These are phyloP conservation scores for Oreotrochilus melanogaster DNA, from an alignment of 2,113 vertebrate genomes.

Conservation along the genomic window DNA sequence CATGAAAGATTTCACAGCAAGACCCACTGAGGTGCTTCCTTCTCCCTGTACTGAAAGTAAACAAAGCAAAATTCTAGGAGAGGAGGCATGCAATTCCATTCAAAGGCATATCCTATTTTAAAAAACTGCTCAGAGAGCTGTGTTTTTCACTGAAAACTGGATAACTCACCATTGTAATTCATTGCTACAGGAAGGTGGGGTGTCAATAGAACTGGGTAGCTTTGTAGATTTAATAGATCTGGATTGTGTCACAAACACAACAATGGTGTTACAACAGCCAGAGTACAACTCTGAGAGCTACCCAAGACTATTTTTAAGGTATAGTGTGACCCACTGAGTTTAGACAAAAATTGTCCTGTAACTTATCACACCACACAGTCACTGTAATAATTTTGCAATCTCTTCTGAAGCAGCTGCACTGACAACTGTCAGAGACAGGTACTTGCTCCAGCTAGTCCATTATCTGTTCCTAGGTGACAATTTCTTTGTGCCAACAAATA, in stretches of 20 bases:
- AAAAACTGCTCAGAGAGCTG: not conserved
- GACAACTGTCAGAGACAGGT: not conserved
- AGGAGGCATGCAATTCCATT: not conserved
- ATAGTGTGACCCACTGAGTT: not conserved
- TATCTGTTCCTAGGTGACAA: constrained; percentile 17
- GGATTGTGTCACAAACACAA: not conserved
- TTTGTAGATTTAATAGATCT: not conserved
- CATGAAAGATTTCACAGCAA: not conserved
- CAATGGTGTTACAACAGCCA: not conserved
- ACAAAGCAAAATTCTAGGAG: not conserved
- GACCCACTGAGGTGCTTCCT: not conserved
- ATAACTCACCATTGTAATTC: not conserved
- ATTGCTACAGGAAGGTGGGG: not conserved
- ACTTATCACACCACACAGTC: not conserved
- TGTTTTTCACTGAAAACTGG: not conserved
- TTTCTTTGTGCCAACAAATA: not conserved
- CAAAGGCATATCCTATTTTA: not conserved
- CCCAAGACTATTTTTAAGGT: constrained; percentile 8
- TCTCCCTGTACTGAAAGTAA: not conserved
- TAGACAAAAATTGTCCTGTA: not conserved
- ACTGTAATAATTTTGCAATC: not conserved
- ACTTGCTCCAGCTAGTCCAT: not conserved
- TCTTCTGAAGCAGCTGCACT: not conserved
- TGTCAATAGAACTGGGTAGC: not conserved
- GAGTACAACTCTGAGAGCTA: not conserved